Conservation (phyloP, 2,113 vertebrate species). For the Malurus melanocephalus region DNA sequence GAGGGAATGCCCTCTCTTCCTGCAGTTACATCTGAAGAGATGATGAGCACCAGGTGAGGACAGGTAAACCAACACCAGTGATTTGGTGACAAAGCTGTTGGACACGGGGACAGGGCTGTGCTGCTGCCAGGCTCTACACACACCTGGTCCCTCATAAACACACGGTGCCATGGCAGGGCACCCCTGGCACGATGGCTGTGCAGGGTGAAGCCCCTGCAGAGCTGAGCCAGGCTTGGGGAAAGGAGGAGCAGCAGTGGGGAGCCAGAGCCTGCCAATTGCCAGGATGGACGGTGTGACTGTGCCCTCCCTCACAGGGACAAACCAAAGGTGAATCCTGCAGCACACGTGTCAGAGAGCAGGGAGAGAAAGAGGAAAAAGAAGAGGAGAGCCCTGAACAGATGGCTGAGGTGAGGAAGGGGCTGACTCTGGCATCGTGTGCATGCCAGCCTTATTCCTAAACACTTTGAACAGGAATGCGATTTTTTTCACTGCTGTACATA, state of each 20-base stretch:
- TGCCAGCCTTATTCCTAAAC: not conserved
- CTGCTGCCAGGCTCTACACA: not conserved
- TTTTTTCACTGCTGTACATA: not conserved
- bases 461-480: not conserved
- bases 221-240: not conserved
- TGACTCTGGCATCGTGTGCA: not conserved
- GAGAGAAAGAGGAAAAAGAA: not conserved
- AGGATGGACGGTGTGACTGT: fast-evolving
- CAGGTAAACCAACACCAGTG: fast-evolving
- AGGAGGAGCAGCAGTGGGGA: fast-evolving
- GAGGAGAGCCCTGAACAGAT: not conserved
- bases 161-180: not conserved
- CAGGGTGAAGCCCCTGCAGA: not conserved
- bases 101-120: no score
- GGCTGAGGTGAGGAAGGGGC: not conserved
- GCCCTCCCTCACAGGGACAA: not conserved
- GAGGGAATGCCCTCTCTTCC: fast-evolving
- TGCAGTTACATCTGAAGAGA: fast-evolving
- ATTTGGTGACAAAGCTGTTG: fast-evolving
- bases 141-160: fast-evolving
- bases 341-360: not conserved
- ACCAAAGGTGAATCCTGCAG: not conserved
- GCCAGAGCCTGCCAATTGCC: not conserved
- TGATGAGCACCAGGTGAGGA: no score
- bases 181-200: not conserved